A percentile compares a stretch with the other conserved stretches of the same genome.
These are phyloP conservation scores for Drosophila tristis DNA, from an alignment of 1,140 invertebrate species.

Conservation along the genomic window DNA sequence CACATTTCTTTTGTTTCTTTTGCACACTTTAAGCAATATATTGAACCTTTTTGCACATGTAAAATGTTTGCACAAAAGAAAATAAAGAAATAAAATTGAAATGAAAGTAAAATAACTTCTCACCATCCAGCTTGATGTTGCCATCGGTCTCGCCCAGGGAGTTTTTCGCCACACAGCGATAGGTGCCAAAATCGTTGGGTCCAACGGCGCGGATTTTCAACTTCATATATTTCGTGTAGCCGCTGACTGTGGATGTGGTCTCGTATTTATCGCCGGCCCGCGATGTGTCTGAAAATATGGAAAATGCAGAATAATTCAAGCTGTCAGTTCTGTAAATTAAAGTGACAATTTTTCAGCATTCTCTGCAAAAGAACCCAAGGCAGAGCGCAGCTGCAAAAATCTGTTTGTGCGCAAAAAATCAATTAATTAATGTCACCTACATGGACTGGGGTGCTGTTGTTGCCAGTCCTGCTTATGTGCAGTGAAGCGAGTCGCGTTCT, in stretches of 20 bases:
- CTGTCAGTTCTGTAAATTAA: constrained; percentile 12
- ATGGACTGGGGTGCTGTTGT: constrained; percentile 21
- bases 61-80: constrained; percentile 9
- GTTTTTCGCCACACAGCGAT: constrained; percentile 97
- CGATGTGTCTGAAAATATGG: constrained; percentile 71
- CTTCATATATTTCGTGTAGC: constrained; percentile 95
- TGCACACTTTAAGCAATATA: constrained; percentile 5
- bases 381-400: constrained; percentile 16
- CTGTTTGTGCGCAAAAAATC: constrained; percentile 49
- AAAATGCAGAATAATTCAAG: constrained; percentile 35
- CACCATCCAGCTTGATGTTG: constrained; percentile 96
- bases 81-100: constrained; percentile 18
- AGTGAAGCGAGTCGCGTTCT: constrained; percentile 60
- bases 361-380: background rate
- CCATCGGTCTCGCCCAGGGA: constrained; percentile 96
- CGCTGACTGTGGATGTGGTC: constrained; percentile 90
- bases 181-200: constrained; percentile 92
- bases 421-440: constrained; percentile 82
- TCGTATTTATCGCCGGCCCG: constrained; percentile 93
- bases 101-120: constrained; percentile 2
- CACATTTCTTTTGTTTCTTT: too few species aligned
- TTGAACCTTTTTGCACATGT: constrained; percentile 11
- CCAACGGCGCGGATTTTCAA: constrained; percentile 93
- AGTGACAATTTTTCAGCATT: constrained; percentile 26
- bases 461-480: constrained; percentile 24